phyloP scores from a whole-genome alignment of 2,888 invertebrate genomes.

The Harpalus rufipes region DNA sequence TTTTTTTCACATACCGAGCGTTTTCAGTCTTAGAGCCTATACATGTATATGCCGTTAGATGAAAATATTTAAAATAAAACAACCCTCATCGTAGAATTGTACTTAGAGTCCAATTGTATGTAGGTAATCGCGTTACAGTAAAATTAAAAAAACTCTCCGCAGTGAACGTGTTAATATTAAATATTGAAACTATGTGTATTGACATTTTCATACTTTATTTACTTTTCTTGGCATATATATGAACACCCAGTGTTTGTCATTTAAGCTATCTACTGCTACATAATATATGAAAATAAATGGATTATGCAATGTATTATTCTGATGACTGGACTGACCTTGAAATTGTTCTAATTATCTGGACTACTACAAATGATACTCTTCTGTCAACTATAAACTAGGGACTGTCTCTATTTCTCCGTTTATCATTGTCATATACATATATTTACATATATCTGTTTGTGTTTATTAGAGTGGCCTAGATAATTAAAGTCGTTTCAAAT shows the following conservation, averaged over 20 bases:
- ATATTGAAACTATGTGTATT: no score
- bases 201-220: background rate
- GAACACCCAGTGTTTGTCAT: background rate
- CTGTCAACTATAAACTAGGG: conserved; percentile 1
- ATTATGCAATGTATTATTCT: background rate
- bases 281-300: background rate
- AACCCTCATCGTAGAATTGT: no score
- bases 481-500: background rate
- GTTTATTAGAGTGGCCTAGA: background rate
- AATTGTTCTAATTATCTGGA: background rate
- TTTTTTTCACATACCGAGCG: no score
- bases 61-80: no score
- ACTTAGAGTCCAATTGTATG: no score
- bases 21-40: no score
- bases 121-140: no score
- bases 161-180: no score
- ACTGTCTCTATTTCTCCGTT: background rate
- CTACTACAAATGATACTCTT: conserved; percentile 6
- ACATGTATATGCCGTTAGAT: no score
- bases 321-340: background rate
- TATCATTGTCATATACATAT: conserved; percentile 6
- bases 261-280: background rate
- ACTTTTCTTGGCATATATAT: background rate
- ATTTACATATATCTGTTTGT: conserved; percentile 3
- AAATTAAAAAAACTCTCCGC: no score